These are phyloP conservation scores for Hylia prasina DNA, from an alignment of 2,113 vertebrate genomes.

Conservation along the genomic window DNA sequence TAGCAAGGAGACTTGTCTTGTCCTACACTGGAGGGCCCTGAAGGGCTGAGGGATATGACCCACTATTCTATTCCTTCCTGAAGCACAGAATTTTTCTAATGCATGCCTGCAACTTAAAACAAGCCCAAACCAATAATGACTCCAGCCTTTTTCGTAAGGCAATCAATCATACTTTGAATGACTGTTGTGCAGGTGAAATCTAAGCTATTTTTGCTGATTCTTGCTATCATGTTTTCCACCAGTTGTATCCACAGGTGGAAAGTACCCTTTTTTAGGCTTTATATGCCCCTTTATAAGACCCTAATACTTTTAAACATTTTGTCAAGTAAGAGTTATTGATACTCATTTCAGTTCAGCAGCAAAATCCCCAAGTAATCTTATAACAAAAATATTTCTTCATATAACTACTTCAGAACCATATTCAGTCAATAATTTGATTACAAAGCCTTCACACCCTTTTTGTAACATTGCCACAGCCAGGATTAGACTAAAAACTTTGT, in stretches of 20 bases:
- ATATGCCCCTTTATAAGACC: neutral
- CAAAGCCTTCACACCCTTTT: neutral
- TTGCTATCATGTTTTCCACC: neutral
- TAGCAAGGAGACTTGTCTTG: neutral
- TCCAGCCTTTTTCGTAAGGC: neutral
- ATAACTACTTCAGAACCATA: neutral
- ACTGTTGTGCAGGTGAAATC: neutral
- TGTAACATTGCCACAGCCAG: neutral
- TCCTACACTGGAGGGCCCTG: neutral
- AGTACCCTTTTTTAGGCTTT: neutral
- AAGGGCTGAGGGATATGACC: neutral
- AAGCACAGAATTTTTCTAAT: neutral
- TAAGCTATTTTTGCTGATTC: neutral
- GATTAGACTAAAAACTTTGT: neutral
- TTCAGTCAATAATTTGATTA: neutral
- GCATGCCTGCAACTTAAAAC: neutral
- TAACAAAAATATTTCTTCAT: neutral
- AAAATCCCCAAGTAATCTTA: neutral
- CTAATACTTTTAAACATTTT: neutral
- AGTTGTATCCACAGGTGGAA: neutral
- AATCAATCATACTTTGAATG: neutral
- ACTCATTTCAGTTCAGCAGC: neutral
- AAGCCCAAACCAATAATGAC: neutral
- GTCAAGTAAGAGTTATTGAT: neutral
- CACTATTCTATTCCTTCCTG: neutral